These are phyloP conservation scores for Peromyscus californicus DNA, from an alignment of 2,113 vertebrate genomes.

Conservation along the genomic window DNA sequence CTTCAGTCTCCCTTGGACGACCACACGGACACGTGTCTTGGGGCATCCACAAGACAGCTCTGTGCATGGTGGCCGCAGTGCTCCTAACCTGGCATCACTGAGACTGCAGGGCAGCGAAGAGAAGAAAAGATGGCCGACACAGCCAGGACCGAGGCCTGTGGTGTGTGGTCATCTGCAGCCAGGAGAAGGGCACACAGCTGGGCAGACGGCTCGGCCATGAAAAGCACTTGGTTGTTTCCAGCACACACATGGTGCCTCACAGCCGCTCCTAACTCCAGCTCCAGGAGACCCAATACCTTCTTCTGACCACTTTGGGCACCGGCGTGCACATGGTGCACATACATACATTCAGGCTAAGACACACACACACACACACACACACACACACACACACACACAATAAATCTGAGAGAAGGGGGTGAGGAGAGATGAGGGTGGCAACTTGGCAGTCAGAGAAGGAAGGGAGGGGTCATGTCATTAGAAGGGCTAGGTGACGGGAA, in stretches of 20 bases:
- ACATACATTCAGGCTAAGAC: no score
- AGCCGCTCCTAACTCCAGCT: background rate
- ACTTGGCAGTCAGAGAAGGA: background rate
- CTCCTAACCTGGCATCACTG: no score
- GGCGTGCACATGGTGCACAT: background rate
- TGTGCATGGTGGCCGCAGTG: background rate
- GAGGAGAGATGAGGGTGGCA: background rate
- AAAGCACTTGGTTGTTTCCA: background rate
- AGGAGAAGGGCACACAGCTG: background rate
- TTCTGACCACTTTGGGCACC: background rate
- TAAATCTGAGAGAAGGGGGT: background rate
- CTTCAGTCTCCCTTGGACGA: background rate
- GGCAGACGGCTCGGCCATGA: background rate
- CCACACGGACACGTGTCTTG: background rate
- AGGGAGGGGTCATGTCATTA: rapidly evolving
- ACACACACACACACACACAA: background rate
- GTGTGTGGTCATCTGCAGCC: rapidly evolving
- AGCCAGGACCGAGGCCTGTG: background rate
- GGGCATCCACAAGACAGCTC: background rate
- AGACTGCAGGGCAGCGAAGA: background rate
- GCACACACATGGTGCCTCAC: background rate
- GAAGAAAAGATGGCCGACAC: background rate
- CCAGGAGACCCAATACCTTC: background rate
- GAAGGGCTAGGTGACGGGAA: background rate
- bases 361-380: background rate